phyloP scores from a whole-genome alignment of 2,888 invertebrate genomes.

The Sinohyriopsis cumingii region DNA sequence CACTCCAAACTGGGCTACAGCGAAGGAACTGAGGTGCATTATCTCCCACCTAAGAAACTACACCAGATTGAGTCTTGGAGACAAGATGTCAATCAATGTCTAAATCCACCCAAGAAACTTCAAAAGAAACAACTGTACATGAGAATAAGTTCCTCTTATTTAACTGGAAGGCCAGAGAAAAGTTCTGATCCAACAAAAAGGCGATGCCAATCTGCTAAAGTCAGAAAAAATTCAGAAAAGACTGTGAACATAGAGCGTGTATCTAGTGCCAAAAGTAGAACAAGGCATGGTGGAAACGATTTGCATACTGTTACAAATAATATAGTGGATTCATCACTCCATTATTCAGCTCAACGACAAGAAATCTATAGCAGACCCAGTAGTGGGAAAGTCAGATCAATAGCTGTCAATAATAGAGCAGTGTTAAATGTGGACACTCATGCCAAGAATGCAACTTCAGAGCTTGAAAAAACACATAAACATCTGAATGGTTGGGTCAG shows the following conservation, averaged over 20 bases:
- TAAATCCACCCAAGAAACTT: background rate
- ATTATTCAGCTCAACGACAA: conserved; percentile 40
- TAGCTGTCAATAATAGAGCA: conserved; percentile 29
- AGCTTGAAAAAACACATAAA: too few relatives aligned
- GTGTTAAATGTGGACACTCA: conserved; percentile 8
- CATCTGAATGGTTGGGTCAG: too few relatives aligned
- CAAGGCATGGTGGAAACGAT: conserved; percentile 24
- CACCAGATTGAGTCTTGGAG: conserved; percentile 50
- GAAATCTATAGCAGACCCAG: conserved; percentile 26
- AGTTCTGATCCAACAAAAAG: conserved; percentile 2
- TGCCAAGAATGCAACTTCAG: conserved; percentile 3
- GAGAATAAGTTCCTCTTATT: conserved; percentile 6
- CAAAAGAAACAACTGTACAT: too few relatives aligned
- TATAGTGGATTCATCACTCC: conserved; percentile 39
- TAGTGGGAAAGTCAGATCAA: conserved; percentile 18
- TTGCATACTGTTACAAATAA: conserved; percentile 39
- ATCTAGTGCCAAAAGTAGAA: conserved; percentile 10
- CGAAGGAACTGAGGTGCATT: conserved; percentile 25
- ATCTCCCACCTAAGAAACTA: conserved; percentile 49
- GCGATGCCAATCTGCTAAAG: conserved; percentile 6
- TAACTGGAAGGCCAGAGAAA: conserved; percentile 3
- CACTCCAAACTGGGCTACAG: conserved; percentile 24
- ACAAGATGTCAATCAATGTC: conserved; percentile 39
- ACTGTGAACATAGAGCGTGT: background rate
- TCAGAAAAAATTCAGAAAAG: background rate